phyloP scores from a whole-genome alignment of 2,888 invertebrate genomes.

The Meiosimyza platycephala region DNA sequence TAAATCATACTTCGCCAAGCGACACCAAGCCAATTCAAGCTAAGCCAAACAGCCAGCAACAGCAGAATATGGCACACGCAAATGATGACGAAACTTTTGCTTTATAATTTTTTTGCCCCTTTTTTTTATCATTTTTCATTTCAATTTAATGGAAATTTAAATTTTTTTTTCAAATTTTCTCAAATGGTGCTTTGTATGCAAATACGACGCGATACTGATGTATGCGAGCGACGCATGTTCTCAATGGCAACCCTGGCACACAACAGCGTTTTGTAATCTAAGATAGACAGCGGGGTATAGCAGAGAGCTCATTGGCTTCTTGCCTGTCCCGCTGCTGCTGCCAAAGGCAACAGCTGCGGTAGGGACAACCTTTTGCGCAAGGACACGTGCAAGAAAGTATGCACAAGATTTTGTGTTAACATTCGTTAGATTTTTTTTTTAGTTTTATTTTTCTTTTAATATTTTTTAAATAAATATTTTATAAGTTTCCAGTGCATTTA shows the following conservation, averaged over 20 bases:
- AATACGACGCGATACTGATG: constrained; percentile 38
- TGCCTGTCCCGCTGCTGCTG: not conserved
- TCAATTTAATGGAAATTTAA: constrained; percentile 48
- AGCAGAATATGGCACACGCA: constrained; percentile 31
- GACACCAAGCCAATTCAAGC: not conserved
- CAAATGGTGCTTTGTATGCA: constrained; percentile 49
- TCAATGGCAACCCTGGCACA: not conserved
- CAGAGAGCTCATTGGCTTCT: not conserved
- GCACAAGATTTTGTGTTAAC: not conserved
- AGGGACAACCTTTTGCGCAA: not conserved
- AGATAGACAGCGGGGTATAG: not conserved
- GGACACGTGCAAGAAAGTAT: not conserved
- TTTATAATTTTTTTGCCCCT: not conserved
- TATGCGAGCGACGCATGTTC: constrained; percentile 23
- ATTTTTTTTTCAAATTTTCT: constrained; percentile 45
- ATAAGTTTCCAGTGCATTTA: constrained; percentile 25
- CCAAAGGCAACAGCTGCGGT: not conserved
- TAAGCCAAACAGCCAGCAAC: constrained; percentile 1
- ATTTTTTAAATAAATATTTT: constrained; percentile 30
- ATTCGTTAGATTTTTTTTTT: not conserved
- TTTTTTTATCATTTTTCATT: constrained; percentile 26
- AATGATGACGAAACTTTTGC: constrained; percentile 15
- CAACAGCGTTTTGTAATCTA: not conserved
- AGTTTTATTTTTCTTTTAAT: constrained; percentile 3
- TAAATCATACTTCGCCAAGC: constrained; percentile 39